These are phyloP conservation scores for Ganaspis sp. DNA, from an alignment of 1,140 invertebrate species.

Conservation along the genomic window DNA sequence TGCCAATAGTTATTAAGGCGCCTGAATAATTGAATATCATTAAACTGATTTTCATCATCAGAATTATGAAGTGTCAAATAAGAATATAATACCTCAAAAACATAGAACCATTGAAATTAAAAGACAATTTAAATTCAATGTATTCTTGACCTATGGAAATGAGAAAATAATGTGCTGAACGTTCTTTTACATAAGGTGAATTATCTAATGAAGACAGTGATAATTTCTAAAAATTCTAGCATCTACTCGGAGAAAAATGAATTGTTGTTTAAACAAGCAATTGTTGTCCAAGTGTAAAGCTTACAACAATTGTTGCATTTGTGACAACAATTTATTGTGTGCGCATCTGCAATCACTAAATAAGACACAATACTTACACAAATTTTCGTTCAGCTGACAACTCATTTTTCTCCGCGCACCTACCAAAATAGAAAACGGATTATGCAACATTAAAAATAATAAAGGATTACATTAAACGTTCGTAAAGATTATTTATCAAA, in stretches of 20 bases:
- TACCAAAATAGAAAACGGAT: constrained; percentile 16
- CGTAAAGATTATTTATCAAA: not conserved
- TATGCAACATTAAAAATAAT: not conserved
- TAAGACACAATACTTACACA: constrained; percentile 10
- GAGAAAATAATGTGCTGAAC: not conserved
- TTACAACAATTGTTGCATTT: constrained; percentile 14
- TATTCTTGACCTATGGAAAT: not conserved
- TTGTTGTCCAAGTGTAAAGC: constrained; percentile 16
- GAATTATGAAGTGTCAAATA: not conserved
- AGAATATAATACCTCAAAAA: not conserved
- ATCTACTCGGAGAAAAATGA: constrained; percentile 31
- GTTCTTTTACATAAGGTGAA: not conserved
- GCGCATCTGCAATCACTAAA: constrained; percentile 6
- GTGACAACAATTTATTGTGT: constrained; percentile 18
- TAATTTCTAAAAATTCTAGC: not conserved
- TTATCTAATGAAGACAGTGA: constrained; percentile 14
- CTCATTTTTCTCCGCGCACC: constrained; percentile 28
- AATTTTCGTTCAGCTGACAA: constrained; percentile 23
- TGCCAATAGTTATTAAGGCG: not conserved
- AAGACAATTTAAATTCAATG: not conserved
- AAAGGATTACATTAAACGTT: not conserved
- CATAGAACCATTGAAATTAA: not conserved
- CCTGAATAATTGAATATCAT: constrained; percentile 3
- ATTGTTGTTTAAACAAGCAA: constrained; percentile 15
- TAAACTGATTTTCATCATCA: not conserved